Base-by-base conservation (phyloP, 2,797 vertebrate species). In the Xyrichtys novacula region DNA sequence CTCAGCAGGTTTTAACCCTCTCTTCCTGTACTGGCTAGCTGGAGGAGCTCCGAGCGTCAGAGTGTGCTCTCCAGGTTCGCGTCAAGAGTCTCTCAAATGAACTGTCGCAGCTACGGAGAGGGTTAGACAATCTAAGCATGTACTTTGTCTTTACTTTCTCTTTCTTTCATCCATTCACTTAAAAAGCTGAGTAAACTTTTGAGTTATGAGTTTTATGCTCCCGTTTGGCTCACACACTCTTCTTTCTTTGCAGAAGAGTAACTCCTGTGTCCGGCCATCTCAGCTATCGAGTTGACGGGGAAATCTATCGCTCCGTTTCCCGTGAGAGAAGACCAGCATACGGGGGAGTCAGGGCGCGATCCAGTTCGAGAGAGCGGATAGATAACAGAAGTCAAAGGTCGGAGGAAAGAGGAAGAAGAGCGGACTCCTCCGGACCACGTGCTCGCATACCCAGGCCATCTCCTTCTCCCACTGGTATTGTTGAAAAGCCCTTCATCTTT, bases 1-100 rank as follows among this genome's bases (percentile, higher is more conserved):
- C 17, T 47, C 4, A 0, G 7, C 19, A 52, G 16, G 2, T 58
- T 79, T 55, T 34, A 71, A 59, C 17, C 3, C 47, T 65, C 65
- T 10, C 42, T 36, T 10, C 2, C 17, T 56, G 2, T 31, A 8
- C 7, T 34, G 48, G 12, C 6, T 46, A 97, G 96, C 81, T 97
- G 29, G 95, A 97, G 54, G 96, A 97, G 62, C 88, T 95, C 61
- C 94, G 89, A 71, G 92, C 94, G 0, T 95, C 95, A 0, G 96
- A 98, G 86, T 89, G 94, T 25, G 91, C 90, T 42, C 92, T 98
- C 47, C 93, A 93, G 3, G 81, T 94, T 46, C 94, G 95, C 7
- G 94, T 98, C 69, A 96, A 96, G 88, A 95, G 88, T 63, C 90
- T 98, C 42, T 96, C 92, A 69, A 90, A 69, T 6, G 96, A 98